Base-by-base conservation (phyloP, 2,113 vertebrate species). In the Fulmarus glacialis region DNA sequence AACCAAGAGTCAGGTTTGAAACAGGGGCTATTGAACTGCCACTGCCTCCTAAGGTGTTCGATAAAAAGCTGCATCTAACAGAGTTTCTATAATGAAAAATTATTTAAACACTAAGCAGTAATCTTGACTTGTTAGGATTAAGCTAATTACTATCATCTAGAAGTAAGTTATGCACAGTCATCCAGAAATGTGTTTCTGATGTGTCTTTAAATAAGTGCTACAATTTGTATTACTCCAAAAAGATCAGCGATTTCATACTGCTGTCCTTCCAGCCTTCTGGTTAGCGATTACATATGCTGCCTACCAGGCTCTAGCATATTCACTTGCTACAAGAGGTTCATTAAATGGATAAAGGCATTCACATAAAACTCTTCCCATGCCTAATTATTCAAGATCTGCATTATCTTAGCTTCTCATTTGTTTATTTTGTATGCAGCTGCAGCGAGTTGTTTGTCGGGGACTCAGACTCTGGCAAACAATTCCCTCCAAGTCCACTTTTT, bases 71-170 rank as follows among this genome's bases (percentile, higher is more conserved):
- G 88, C 66, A 73, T 88, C 74, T 55, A 66, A 64, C 58, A 50
- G 40, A 78, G 22, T 70, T 96, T 89, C 91, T 82, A 11, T 74
- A 94, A 89, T 3, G 15, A 80, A 96, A 95, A 87, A 88, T 82
- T 1, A 88, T 90, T 94, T 96, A 72, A 90, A 74, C 59, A 38
- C 84, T 88, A 94, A 95, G 66, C 14, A 5, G 78, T 74, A 95
- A 96, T 95, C 94, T 96, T 80, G 71, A 96, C 71, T 88, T 38
- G 71, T 97, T 97, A 96, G 66, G 78, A 95, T 78, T 82, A 88
- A 97, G 93, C 93, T 97, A 97, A 96, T 97, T 96, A 91, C 89
- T 93, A 47, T 96, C 79, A 94, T 96, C 95, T 91, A 93, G 89
- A 91, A 95, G 50, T 62, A 93, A 94, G 87, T 88, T 95, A 83